A percentile compares a stretch with the other conserved stretches of the same genome.
phyloP scores from a whole-genome alignment of 2,888 invertebrate species.

The Bimastos eiseni region DNA sequence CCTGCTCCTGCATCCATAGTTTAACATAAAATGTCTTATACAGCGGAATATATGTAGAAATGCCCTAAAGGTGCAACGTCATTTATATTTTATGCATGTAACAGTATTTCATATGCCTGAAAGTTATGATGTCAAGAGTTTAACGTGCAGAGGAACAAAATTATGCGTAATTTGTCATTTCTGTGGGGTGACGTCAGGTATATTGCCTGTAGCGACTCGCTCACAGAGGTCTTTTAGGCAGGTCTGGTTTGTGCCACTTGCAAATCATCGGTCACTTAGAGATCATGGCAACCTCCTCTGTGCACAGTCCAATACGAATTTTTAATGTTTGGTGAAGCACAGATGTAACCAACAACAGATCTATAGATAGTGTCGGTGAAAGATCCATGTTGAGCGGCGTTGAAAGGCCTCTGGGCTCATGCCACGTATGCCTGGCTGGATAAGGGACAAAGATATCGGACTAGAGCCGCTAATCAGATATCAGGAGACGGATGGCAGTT shows the following conservation, averaged over 20 bases:
- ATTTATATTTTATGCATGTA: neutral
- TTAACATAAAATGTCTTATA: neutral
- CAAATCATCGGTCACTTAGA: constrained; percentile 6
- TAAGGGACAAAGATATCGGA: constrained; percentile 3
- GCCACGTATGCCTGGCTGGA: neutral
- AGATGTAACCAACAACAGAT: neutral
- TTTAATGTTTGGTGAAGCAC: neutral
- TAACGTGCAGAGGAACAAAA: neutral
- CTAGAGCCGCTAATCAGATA: neutral
- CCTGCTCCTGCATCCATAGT: neutral
- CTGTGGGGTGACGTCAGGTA: neutral
- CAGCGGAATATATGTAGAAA: no score
- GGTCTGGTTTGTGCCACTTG: constrained; percentile 13
- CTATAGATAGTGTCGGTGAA: neutral
- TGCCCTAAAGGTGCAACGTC: neutral
- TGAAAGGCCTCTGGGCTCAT: neutral
- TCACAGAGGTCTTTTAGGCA: neutral
- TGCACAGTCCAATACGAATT: neutral
- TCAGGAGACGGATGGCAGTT: constrained; percentile 8
- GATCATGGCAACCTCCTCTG: constrained; percentile 6
- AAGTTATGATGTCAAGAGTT: neutral
- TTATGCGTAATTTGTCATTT: neutral
- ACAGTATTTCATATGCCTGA: neutral
- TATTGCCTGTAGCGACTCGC: neutral
- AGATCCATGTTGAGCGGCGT: neutral